Conservation (phyloP, 2,113 vertebrate species). For the Oreocharis arfaki region DNA sequence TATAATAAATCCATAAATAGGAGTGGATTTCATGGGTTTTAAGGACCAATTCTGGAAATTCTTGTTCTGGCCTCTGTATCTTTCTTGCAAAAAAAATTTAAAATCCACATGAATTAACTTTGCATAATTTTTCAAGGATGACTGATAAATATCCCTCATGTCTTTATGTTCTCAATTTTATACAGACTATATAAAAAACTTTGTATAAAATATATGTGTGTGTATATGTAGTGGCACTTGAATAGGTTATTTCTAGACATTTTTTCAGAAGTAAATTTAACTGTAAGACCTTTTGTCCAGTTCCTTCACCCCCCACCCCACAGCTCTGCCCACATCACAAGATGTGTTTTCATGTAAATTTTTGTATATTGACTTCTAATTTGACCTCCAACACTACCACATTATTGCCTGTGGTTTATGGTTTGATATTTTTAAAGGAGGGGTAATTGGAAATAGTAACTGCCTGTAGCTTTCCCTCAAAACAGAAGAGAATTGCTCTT, state of each 20-base stretch:
- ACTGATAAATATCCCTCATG: neutral
- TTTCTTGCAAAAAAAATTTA: neutral
- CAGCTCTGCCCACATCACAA: neutral
- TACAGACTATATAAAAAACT: neutral
- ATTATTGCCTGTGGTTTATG: conserved; percentile 60
- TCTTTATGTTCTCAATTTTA: neutral
- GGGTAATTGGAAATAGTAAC: conserved; percentile 41
- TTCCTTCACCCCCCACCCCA: neutral
- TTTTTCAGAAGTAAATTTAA: neutral
- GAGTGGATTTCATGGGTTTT: neutral
- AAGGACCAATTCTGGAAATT: neutral
- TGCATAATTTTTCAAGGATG: neutral
- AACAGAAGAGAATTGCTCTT: neutral
- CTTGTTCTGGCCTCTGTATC: neutral
- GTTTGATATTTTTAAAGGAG: conserved; percentile 49
- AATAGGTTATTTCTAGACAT: neutral
- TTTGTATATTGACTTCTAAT: neutral
- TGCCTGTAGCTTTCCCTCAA: conserved; percentile 34
- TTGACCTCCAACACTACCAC: conserved; percentile 24
- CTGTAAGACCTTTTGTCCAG: neutral
- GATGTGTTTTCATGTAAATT: neutral
- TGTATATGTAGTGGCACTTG: neutral
- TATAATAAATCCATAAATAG: neutral
- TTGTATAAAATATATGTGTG: neutral
- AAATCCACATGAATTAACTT: neutral